Conservation (phyloP, 2,797 vertebrate genomes). For the Cynodonichthys magdalenae region DNA sequence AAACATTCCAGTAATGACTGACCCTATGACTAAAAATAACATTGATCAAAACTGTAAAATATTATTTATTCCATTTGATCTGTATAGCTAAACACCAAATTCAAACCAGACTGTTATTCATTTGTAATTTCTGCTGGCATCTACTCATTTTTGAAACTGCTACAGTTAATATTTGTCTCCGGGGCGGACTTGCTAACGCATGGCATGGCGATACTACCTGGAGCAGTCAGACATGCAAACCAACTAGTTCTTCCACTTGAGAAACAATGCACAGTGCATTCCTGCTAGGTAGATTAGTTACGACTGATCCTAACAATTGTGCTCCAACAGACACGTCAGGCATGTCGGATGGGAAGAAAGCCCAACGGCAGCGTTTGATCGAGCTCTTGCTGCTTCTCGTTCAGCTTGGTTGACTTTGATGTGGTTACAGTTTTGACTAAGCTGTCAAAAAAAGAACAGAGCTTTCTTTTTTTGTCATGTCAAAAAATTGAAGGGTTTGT, state of each 20-base stretch:
- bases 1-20: neutral
- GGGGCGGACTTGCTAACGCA: conserved; percentile 34
- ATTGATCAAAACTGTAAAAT: conserved; percentile 2
- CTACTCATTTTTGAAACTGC: conserved; percentile 30
- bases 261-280: conserved; percentile 54
- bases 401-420: conserved; percentile 39
- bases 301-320: conserved; percentile 42
- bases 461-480: conserved; percentile 13
- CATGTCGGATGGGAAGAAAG: conserved; percentile 40
- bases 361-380: conserved; percentile 44
- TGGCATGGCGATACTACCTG: conserved; percentile 48
- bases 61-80: conserved; percentile 1
- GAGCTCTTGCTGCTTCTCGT: conserved; percentile 1
- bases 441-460: conserved; percentile 32
- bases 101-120: conserved; percentile 1
- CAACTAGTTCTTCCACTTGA: conserved; percentile 75
- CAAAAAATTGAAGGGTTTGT: conserved; percentile 28
- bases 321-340: conserved; percentile 39
- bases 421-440: conserved; percentile 49
- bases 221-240: conserved; percentile 69
- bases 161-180: conserved; percentile 22
- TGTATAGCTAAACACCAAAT: neutral
- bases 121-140: conserved; percentile 11
- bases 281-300: conserved; percentile 43
- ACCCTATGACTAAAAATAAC: neutral